Base-by-base conservation (phyloP, 2,797 vertebrate genomes). In the Coccyzus lansbergi region DNA sequence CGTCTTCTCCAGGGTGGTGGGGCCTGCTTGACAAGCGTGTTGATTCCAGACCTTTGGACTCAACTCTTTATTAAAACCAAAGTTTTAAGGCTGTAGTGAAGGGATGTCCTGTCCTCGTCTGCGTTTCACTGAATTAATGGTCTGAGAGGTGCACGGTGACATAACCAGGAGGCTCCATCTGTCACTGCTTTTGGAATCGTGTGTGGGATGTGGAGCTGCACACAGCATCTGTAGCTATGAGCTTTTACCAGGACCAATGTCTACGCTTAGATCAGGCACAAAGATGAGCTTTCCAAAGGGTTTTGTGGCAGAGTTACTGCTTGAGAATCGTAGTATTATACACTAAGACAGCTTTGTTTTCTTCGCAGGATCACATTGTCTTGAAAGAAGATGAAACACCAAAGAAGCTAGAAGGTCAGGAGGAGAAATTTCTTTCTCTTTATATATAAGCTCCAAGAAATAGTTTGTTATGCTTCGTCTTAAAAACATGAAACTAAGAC, bases 301-400 rank as follows among this genome's bases (percentile, higher is more conserved):
- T 68, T 86, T 91, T 89, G 33, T 74, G 34, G 26, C 26, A 80
- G 33, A 56, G 12, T 59, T 87, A 24, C 19, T 36, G 17, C 84
- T 87, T 74, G 56, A 86, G 59, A 83, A 42, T 1, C 1, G 7
- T 38, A 38, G 9, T 38, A 38, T 33, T 46, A 77, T 49, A n/a
- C 7, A 22, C 48, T 90, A 31, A 90, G 52, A 55, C 24, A 46
- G 19, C 10, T 75, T 42, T 86, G 42, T 29, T 92, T 78, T 94
- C 62, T 33, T 96, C 96, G 38, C 84, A 98, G 98, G 98, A 98
- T 95, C 97, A 98, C 11, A 81, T 97, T 64, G 84, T 97, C 34
- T 92, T 98, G 74, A 90, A 96, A 79, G 97, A 98, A 91, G 95
- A 97, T 71, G 95, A 95, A 86, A 85, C 79, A 8, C 92, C 88